phyloP scores from a whole-genome alignment of 2,797 vertebrate genomes.

The Apogon hyalosoma region DNA sequence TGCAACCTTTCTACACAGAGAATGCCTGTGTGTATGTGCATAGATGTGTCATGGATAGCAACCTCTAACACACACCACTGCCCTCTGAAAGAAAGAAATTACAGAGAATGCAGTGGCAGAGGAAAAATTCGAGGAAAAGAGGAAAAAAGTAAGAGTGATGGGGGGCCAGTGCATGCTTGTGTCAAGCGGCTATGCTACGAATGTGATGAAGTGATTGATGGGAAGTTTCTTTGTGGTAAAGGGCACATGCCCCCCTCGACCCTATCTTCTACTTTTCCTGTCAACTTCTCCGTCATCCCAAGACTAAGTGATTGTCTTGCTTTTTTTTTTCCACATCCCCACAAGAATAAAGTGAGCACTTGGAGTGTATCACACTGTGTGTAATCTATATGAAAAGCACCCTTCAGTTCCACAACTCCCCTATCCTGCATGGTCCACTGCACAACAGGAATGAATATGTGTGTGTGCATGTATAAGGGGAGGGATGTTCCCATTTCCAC shows the following conservation, averaged over 20 bases:
- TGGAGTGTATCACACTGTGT: constrained; percentile 5
- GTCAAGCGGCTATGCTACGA: constrained; percentile 64
- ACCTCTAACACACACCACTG: constrained; percentile 62
- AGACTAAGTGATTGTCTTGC: constrained; percentile 5
- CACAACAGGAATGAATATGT: constrained; percentile 73
- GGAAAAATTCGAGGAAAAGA: constrained; percentile 9
- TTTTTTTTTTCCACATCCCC: background rate
- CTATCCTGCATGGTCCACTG: constrained; percentile 58
- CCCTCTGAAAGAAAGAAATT: constrained; percentile 48
- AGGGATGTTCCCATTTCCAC: constrained; percentile 76
- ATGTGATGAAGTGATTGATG: constrained; percentile 75
- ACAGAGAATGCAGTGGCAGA: constrained; percentile 24
- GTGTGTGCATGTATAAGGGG: constrained; percentile 58
- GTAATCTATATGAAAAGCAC: constrained; percentile 34
- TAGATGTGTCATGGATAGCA: constrained; percentile 59
- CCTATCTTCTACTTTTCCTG: constrained; percentile 17
- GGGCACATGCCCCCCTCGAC: constrained; percentile 6
- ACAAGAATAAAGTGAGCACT: constrained; percentile 21
- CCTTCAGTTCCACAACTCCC: constrained; percentile 28
- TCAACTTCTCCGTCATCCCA: constrained; percentile 32
- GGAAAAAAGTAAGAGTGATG: constrained; percentile 23
- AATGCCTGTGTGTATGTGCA: constrained; percentile 63
- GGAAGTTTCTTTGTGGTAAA: constrained; percentile 50
- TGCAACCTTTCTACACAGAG: constrained; percentile 70
- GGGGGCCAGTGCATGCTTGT: constrained; percentile 54